Evolutionary conservation across 1,140 invertebrate species (phyloP).

Genomic region (Drosophila setifemur): DNA sequence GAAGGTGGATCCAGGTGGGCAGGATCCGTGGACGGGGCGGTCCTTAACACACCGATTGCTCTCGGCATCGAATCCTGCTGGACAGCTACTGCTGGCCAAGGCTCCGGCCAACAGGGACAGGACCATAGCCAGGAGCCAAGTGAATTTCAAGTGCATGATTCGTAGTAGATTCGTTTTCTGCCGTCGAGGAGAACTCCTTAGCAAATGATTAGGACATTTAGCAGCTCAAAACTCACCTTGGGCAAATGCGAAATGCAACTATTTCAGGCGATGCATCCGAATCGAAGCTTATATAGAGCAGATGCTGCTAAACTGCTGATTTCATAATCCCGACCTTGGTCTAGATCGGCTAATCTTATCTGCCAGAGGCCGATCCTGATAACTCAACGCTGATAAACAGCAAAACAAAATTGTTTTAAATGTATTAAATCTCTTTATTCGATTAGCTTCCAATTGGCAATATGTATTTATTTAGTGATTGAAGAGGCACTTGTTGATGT

Average conservation of each 20-base stretch:
- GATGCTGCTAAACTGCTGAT: slow-evolving; percentile 2
- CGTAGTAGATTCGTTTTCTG: neutral
- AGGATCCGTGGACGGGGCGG: slow-evolving; percentile 68
- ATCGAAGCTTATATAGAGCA: slow-evolving; percentile 40
- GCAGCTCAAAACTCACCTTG: slow-evolving; percentile 31
- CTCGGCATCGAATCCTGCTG: slow-evolving; percentile 52
- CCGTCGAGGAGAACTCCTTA: neutral
- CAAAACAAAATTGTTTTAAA: slow-evolving; percentile 7
- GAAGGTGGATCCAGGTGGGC: slow-evolving; percentile 59
- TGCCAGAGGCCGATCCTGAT: neutral
- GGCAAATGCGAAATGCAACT: slow-evolving; percentile 40
- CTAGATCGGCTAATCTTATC: slow-evolving; percentile 2
- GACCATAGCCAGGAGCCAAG: slow-evolving; percentile 62
- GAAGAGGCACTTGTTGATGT: slow-evolving; percentile 65
- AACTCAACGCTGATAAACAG: slow-evolving; percentile 4
- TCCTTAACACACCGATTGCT: slow-evolving; percentile 48
- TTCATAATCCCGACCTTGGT: slow-evolving; percentile 17
- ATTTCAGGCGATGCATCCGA: slow-evolving; percentile 6
- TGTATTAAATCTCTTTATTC: neutral
- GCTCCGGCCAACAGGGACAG: slow-evolving; percentile 47
- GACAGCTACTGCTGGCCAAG: slow-evolving; percentile 56
- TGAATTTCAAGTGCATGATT: slow-evolving; percentile 46
- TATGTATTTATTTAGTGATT: slow-evolving; percentile 12
- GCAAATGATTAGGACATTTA: neutral
- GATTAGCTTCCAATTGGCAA: neutral